phyloP scores from a whole-genome alignment of 2,888 invertebrate genomes.

The Platypus cylindrus region DNA sequence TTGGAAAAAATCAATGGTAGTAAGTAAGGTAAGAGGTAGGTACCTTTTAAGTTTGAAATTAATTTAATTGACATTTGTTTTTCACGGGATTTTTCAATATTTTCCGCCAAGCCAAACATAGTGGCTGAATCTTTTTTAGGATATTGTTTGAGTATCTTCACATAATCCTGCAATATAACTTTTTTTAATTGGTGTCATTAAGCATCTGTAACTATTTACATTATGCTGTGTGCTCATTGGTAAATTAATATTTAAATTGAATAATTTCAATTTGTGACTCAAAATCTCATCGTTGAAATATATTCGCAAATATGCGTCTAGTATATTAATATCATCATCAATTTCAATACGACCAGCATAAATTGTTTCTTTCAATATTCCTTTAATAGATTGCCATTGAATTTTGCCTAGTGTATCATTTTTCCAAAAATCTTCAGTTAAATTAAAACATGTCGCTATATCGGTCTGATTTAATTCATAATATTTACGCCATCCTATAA shows the following conservation, averaged over 20 bases:
- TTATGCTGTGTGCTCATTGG: constrained; percentile 42
- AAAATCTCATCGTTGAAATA: constrained; percentile 47
- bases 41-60: constrained; percentile 22
- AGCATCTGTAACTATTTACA: constrained; percentile 31
- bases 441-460: constrained; percentile 57
- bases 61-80: constrained; percentile 25
- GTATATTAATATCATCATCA: constrained; percentile 53
- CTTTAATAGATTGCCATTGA: constrained; percentile 65
- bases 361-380: constrained; percentile 64
- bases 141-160: constrained; percentile 50
- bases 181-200: background rate
- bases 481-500: constrained; percentile 67
- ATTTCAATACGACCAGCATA: constrained; percentile 83
- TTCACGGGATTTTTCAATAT: constrained; percentile 77
- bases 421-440: constrained; percentile 37
- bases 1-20: too few relatives aligned
- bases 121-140: constrained; percentile 62
- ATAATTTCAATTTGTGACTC: constrained; percentile 45
- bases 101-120: constrained; percentile 74
- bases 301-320: constrained; percentile 52
- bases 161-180: constrained; percentile 45
- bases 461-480: constrained; percentile 83
- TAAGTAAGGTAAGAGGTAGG: too few relatives aligned
- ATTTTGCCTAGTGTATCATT: constrained; percentile 30
- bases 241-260: constrained; percentile 38